Evolutionary conservation across 2,888 invertebrate species (phyloP).

Genomic region (Priocnemis perturbator): DNA sequence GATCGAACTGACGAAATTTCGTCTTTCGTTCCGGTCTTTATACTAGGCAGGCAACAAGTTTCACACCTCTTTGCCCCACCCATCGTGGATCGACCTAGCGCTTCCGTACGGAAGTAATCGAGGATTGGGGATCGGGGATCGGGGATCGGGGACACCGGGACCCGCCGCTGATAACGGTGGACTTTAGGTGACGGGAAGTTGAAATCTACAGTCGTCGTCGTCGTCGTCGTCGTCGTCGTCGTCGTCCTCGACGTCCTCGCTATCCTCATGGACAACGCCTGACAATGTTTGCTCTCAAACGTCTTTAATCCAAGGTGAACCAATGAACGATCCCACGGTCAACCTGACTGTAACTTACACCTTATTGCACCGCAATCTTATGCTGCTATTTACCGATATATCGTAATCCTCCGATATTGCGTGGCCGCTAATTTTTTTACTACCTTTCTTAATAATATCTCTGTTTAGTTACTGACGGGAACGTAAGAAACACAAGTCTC

Average conservation of each 20-base stretch:
- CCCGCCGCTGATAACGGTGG: constrained; percentile 68
- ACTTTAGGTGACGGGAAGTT: constrained; percentile 62
- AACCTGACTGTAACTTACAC: too few species aligned
- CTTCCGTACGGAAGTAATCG: constrained; percentile 62
- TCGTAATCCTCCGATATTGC: too few species aligned
- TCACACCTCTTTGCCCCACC: constrained; percentile 47
- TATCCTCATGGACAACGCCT: constrained; percentile 20
- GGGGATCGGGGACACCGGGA: constrained; percentile 61
- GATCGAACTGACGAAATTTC: constrained; percentile 47
- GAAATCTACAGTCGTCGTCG: constrained; percentile 31
- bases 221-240: constrained; percentile 31
- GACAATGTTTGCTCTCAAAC: neutral
- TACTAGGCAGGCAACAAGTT: constrained; percentile 35
- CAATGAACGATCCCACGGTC: too few species aligned
- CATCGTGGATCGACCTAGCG: constrained; percentile 20
- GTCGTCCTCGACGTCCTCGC: constrained; percentile 28
- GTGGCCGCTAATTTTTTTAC: too few species aligned
- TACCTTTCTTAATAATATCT: too few species aligned
- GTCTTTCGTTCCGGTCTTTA: constrained; percentile 45
- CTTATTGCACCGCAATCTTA: too few species aligned
- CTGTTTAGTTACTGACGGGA: too few species aligned
- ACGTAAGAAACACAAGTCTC: too few species aligned
- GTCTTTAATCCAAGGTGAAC: too few species aligned
- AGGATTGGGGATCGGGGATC: too few species aligned
- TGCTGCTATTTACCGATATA: too few species aligned